Base-by-base conservation (phyloP, 2,888 invertebrate species). In the Dynastes maya region DNA sequence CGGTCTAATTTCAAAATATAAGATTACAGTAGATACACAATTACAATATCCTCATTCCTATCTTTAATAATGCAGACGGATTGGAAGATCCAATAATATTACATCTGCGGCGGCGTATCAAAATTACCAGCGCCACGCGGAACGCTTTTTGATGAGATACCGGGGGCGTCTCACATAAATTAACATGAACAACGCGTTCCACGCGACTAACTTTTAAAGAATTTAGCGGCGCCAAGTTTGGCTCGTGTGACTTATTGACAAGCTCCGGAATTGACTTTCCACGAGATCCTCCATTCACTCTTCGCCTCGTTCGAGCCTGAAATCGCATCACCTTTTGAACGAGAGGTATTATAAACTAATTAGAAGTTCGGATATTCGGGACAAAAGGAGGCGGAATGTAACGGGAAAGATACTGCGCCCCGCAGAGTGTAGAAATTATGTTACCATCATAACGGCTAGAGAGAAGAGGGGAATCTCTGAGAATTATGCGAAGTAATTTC, bases 211-310 rank as follows among this genome's bases (percentile, higher is more conserved):
- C 22, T 58, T 58, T 58, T 58, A 58, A 58, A 58, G 55, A 58
- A 58, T 58, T 58, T 58, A 58, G 55, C 55, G 55, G 55, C 22
- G 55, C 55, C 22, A 22, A 16, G 22, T 58, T 58, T 22, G 22
- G 22, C 55, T 45, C 55, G 22, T 58, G 55, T 58, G 55, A 58
- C 55, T 58, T 58, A 58, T 58, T 58, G 55, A 58, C 55, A 58
- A 58, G 55, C 55, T 58, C 55, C 8, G n/a, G 55, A 58, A 22
- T 58, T 58, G 55, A 58, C 55, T 58, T 58, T 58, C 55, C 16
- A 5, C 55, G 27, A 58, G 55, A 58, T 16, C 22, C 22, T 22
- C 55, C 55, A 58, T 58, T 22, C 55, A 58, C 22, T 22, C 55
- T 58, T 8, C 55, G 9, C 22, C 55, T 58, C 55, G 55, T 6